Conservation (phyloP, 1,140 invertebrate genomes). For the Bilobella aurantiaca region DNA sequence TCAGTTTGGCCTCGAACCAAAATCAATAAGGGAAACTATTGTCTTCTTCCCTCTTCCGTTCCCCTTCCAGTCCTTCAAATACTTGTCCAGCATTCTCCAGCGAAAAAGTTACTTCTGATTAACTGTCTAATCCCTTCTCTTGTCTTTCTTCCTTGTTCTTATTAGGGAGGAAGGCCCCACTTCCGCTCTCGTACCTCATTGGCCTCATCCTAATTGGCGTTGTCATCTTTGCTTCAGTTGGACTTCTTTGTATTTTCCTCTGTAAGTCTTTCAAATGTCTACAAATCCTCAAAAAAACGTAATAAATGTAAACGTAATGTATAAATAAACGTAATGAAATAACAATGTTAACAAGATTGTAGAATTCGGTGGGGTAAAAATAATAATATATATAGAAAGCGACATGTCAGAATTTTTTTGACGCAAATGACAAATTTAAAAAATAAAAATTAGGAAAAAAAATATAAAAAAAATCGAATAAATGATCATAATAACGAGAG, state of each 20-base stretch:
- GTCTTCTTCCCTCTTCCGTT: neutral
- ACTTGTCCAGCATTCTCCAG: too few relatives aligned
- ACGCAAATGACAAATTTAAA: too few relatives aligned
- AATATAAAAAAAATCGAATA: too few relatives aligned
- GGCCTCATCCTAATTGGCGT: conserved; percentile 40
- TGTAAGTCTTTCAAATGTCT: conserved; percentile 39
- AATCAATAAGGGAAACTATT: neutral
- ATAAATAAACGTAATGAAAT: too few relatives aligned
- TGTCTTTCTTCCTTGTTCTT: conserved; percentile 34
- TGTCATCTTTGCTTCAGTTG: conserved; percentile 38
- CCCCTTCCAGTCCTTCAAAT: too few relatives aligned
- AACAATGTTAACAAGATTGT: too few relatives aligned
- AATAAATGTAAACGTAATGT: conserved; percentile 3
- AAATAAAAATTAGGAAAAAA: too few relatives aligned
- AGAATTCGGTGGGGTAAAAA: too few relatives aligned
- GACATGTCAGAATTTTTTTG: too few relatives aligned
- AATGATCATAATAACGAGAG: too few relatives aligned
- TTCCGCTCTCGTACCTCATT: conserved; percentile 38
- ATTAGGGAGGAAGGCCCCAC: conserved; percentile 9
- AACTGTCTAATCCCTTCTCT: neutral
- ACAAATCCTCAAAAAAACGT: neutral
- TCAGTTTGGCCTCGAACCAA: neutral
- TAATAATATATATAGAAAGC: too few relatives aligned
- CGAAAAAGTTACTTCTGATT: neutral
- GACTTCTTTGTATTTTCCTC: conserved; percentile 41